These are phyloP conservation scores for Melieria picta DNA, from an alignment of 2,888 invertebrate genomes.

Conservation along the genomic window DNA sequence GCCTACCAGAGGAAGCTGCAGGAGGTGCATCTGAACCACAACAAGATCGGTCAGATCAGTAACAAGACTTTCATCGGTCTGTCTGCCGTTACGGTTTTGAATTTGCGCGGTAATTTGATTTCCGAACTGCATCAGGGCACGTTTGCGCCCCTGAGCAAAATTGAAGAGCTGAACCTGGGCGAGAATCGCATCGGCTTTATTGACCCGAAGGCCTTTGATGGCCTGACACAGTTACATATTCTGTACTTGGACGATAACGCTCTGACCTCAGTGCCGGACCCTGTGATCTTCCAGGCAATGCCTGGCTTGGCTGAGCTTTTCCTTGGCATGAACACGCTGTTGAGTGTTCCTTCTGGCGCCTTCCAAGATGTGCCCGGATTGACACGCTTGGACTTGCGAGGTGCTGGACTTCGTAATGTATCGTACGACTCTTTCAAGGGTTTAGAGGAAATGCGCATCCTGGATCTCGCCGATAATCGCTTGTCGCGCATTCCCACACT, in stretches of 20 bases:
- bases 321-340: constrained; percentile 85
- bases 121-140: constrained; percentile 81
- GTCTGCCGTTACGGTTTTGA: constrained; percentile 81
- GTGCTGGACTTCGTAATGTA: constrained; percentile 83
- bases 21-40: constrained; percentile 84
- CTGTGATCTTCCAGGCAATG: constrained; percentile 75
- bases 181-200: constrained; percentile 85
- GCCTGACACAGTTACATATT: constrained; percentile 78
- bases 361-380: constrained; percentile 84
- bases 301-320: constrained; percentile 85
- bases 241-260: constrained; percentile 88
- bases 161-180: constrained; percentile 87
- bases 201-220: constrained; percentile 81
- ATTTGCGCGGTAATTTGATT: constrained; percentile 83
- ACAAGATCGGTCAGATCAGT: constrained; percentile 83
- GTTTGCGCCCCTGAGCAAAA: constrained; percentile 77
- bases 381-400: constrained; percentile 80
- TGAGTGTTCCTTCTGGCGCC: constrained; percentile 78
- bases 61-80: constrained; percentile 85
- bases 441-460: constrained; percentile 76
- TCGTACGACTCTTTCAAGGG: constrained; percentile 82
- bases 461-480: constrained; percentile 83
- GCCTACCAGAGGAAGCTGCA: constrained; percentile 83
- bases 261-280: constrained; percentile 79
- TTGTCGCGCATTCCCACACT: constrained; percentile 79